Base-by-base conservation (phyloP, 2,113 vertebrate species). In the Kryptolebias marmoratus region DNA sequence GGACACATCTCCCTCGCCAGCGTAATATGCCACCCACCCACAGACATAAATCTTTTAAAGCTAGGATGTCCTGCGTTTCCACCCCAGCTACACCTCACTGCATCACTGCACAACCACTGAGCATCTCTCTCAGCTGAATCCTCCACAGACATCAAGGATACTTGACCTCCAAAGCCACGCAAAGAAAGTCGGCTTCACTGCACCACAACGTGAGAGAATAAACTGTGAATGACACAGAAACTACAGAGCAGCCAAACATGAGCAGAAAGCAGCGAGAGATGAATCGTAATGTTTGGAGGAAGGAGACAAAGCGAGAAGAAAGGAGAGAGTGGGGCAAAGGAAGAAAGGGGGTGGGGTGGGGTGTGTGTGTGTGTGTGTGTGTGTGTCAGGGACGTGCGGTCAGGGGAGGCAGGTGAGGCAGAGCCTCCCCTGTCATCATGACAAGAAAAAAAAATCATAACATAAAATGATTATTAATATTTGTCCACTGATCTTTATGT, bases 81-180 rank as follows among this genome's bases (percentile, higher is more conserved):
- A 81, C 85, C 77, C 80, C 85, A 82, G 82, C 86, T 89, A 75
- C 88, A 92, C 84, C 87, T 89, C 87, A 86, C 82, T 88, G 87
- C 88, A 87, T 84, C 84, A 69, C 76, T 83, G 87, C 84, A 64
- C 61, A 59, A 62, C 83, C 78, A 81, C 86, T 88, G 80, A 89
- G 87, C 82, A 78, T 84, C 85, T 87, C 59, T 88, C 82, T 81
- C 71, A 71, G 82, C 85, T 77, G 42, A 88, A 87, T 80, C 68
- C 84, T 81, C 86, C 72, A 69, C 65, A 80, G 86, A 85, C 84
- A 89, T 85, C 86, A 84, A 86, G 83, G 83, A 85, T 87, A 77
- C 87, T 90, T 93, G 91, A 93, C 91, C 93, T 92, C 90, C 79
- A 93, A 42, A 92, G 88, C 81, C 82, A 73, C 62, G 81, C 89